These are phyloP conservation scores for Nymphalis c-album DNA, from an alignment of 2,888 invertebrate species.

Conservation along the genomic window DNA sequence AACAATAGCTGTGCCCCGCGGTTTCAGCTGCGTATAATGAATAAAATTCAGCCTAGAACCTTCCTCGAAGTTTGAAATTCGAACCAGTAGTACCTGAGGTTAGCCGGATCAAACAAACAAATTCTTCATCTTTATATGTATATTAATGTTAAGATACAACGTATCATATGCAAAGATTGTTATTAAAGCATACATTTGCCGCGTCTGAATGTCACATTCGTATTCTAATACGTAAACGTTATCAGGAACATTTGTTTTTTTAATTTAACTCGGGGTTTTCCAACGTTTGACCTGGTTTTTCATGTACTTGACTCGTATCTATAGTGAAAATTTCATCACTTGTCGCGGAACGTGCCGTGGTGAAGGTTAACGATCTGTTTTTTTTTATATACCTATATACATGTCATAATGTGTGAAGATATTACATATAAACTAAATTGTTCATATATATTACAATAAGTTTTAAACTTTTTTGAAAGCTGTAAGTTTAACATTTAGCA, in stretches of 20 bases:
- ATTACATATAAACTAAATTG: no score
- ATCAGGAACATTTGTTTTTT: conserved; percentile 25
- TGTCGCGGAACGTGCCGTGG: background rate
- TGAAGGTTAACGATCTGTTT: conserved; percentile 1
- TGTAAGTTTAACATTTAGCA: conserved; percentile 2
- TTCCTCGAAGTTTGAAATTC: no score
- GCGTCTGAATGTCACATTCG: background rate
- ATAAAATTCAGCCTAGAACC: no score
- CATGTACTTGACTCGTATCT: conserved; percentile 41
- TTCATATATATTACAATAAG: no score
- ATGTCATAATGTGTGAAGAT: background rate
- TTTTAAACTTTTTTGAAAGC: background rate
- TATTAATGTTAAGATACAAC: no score
- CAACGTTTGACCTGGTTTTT: conserved; percentile 54
- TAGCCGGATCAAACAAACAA: no score
- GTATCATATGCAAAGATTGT: no score
- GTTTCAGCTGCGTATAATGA: no score
- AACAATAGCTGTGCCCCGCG: no score
- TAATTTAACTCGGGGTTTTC: conserved; percentile 53
- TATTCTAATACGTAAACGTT: conserved; percentile 5
- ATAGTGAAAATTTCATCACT: conserved; percentile 27
- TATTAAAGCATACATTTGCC: background rate
- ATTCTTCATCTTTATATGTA: no score
- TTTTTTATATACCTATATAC: background rate
- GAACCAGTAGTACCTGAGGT: no score